A percentile compares a stretch with the other conserved stretches of the same genome.
phyloP scores from a whole-genome alignment of 2,888 invertebrate genomes.

The Agrotis puta region DNA sequence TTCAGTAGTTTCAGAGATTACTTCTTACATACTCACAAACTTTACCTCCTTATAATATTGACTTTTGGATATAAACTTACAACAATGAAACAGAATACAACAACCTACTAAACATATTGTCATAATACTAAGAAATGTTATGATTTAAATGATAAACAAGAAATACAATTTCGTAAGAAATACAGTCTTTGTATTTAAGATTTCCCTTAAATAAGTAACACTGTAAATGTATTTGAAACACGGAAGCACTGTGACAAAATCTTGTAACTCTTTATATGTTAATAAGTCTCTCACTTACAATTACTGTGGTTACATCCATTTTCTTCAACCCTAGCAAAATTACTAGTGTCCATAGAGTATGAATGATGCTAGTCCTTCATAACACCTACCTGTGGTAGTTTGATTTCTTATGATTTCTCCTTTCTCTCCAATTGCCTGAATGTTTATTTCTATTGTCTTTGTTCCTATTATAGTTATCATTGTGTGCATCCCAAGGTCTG shows the following conservation, averaged over 20 bases:
- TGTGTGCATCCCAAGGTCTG: conserved; percentile 67
- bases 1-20: too few relatives aligned
- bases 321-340: background rate
- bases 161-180: conserved; percentile 2
- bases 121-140: background rate
- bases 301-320: background rate
- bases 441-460: conserved; percentile 68
- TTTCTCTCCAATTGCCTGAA: conserved; percentile 77
- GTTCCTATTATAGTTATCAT: conserved; percentile 68
- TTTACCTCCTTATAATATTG: too few relatives aligned
- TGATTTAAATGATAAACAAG: background rate
- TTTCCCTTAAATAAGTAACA: background rate
- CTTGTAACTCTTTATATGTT: background rate
- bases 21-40: too few relatives aligned
- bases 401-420: conserved; percentile 77
- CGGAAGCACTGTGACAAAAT: background rate
- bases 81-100: too few relatives aligned
- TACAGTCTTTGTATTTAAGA: conserved; percentile 7
- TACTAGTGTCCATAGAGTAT: background rate
- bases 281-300: conserved; percentile 6
- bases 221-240: background rate
- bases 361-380: background rate
- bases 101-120: background rate
- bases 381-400: conserved; percentile 72
- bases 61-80: too few relatives aligned